Percentiles rank a stretch among this genome's conserved stretches.
Conservation (phyloP, 2,113 vertebrate species). For the Embiotoca jacksoni region DNA sequence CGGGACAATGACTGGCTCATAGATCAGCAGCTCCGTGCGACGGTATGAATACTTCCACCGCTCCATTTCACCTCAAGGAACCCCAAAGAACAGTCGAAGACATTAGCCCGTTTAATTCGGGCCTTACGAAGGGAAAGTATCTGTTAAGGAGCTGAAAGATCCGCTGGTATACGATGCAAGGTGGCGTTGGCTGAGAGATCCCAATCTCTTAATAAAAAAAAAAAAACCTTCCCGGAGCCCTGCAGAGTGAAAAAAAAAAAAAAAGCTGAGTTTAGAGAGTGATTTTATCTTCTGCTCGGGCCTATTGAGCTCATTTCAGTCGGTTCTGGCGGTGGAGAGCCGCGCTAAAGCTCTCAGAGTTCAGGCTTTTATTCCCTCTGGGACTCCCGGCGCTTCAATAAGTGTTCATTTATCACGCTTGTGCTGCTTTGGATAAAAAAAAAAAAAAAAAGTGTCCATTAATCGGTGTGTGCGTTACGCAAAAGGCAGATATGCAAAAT, state of each 20-base stretch:
- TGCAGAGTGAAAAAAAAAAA: constrained; percentile 28
- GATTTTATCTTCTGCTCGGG: constrained; percentile 61
- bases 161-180: constrained; percentile 33
- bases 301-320: constrained; percentile 65
- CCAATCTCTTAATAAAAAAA: constrained; percentile 50
- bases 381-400: not conserved
- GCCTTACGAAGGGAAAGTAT: constrained; percentile 42
- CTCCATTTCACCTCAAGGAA: constrained; percentile 61
- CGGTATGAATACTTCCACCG: constrained; percentile 46
- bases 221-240: constrained; percentile 51
- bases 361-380: constrained; percentile 37
- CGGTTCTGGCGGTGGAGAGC: constrained; percentile 35
- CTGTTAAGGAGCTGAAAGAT: constrained; percentile 40
- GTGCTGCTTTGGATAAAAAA: not conserved
- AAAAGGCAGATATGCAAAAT: not conserved
- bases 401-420: constrained; percentile 4
- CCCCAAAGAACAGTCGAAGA: constrained; percentile 41
- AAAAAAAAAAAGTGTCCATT: not conserved
- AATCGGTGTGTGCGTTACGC: not conserved
- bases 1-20: constrained; percentile 45
- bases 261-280: constrained; percentile 43
- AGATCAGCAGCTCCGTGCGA: constrained; percentile 40
- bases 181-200: constrained; percentile 42
- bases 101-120: constrained; percentile 53
- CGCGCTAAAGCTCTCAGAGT: constrained; percentile 33